phyloP scores from a whole-genome alignment of 2,797 vertebrate species.

The Hirundo rustica region DNA sequence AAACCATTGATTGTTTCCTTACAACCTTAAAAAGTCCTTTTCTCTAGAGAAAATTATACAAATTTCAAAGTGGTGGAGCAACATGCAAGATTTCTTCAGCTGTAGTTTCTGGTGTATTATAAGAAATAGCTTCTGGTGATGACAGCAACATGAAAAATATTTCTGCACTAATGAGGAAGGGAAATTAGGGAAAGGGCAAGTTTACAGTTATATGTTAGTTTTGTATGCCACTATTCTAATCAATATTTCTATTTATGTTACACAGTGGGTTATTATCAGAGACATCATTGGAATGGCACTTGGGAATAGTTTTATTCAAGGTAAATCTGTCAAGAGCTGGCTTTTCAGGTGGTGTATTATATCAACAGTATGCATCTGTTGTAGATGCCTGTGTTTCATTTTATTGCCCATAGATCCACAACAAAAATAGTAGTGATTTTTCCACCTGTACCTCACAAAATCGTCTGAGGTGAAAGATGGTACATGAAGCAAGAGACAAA shows the following conservation, averaged over 20 bases:
- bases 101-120: not conserved
- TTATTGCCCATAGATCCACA: not conserved
- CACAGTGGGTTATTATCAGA: not conserved
- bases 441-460: not conserved
- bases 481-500: not conserved
- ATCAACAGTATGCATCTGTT: not conserved
- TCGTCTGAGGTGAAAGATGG: not conserved
- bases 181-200: constrained; percentile 27
- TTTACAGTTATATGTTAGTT: not conserved
- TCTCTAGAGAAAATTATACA: not conserved
- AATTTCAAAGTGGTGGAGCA: not conserved
- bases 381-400: not conserved
- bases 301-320: not conserved
- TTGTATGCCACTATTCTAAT: not conserved
- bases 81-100: not conserved
- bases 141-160: constrained; percentile 15
- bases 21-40: not conserved
- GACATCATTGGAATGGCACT: not conserved
- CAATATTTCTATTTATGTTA: constrained; percentile 32
- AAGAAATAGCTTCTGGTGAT: constrained; percentile 16
- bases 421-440: not conserved
- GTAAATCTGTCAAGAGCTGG: not conserved
- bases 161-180: constrained; percentile 8
- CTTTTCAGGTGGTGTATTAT: not conserved
- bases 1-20: not conserved